Evolutionary conservation across 1,140 invertebrate genomes (phyloP), one percentile per base, ranked within the genome.

Genomic region (Zaprionus camerounensis): DNA sequence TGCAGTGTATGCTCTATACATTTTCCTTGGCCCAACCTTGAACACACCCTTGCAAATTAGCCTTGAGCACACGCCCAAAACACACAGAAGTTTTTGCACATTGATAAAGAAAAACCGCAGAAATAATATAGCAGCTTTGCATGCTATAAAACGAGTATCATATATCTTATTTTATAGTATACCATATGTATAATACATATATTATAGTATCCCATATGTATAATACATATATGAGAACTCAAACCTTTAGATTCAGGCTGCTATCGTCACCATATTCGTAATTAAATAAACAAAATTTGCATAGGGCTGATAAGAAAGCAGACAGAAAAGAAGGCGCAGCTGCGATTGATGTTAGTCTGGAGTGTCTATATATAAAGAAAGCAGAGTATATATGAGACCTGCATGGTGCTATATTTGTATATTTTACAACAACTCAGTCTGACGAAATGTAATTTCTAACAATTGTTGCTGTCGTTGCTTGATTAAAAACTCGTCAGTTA

Each of bases 401-500:
- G 36, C 36, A 13, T 15, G 36, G 36, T 71, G 41, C 41, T 46
- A 46, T 46, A 46, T 46, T 46, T 46, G 41, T 46, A 46, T 69
- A 57, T 69, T 70, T 41, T 57, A 57, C 57, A 63, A 13, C 41
- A 24, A 24, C 41, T 20, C 9, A 11, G 31, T 24, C 63, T 55
- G 36, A 80, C 62, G 56, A 59, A 67, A 53, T 83, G 81, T 72
- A 83, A 76, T 82, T 75, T 82, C 51, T 67, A 68, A 44, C 81
- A 72, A 85, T 79, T 86, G 83, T 34, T 34, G 24, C 20, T 26
- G 31, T 80, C 59, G 74, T 38, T 31, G 53, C 67, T 88, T 87
- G 84, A 87, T 87, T 87, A 88, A 88, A 88, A 65, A 73, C 46
- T 31, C 22, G 31, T 62, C 72, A 15, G 38, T 81, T 86, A 84